These are phyloP conservation scores for Nymphalis polychloros DNA, from an alignment of 2,888 invertebrate species.

Conservation along the genomic window DNA sequence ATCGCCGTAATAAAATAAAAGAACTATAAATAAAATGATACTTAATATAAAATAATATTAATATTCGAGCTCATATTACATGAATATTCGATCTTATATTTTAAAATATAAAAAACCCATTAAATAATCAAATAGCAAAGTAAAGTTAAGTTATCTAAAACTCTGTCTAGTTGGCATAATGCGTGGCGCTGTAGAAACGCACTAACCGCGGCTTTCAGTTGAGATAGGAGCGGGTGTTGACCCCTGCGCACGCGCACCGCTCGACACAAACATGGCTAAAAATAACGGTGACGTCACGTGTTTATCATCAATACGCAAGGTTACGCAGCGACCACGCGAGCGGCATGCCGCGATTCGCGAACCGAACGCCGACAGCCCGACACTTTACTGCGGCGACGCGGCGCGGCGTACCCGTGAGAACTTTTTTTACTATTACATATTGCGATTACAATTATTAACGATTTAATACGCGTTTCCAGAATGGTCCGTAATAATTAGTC, in stretches of 20 bases:
- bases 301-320: constrained; percentile 79
- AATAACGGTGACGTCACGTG: constrained; percentile 77
- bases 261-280: constrained; percentile 67
- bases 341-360: constrained; percentile 26
- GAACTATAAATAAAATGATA: no score
- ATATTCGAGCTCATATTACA: no score
- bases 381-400: not conserved
- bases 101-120: not conserved
- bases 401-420: constrained; percentile 7
- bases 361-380: not conserved
- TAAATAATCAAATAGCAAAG: not conserved
- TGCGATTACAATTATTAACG: not conserved
- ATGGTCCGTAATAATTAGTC: not conserved
- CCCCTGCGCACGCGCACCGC: constrained; percentile 67
- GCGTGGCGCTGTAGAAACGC: constrained; percentile 8
- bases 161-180: constrained; percentile 14
- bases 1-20: no score
- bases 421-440: not conserved
- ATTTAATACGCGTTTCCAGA: not conserved
- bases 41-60: no score
- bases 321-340: constrained; percentile 54
- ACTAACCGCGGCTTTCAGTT: constrained; percentile 28
- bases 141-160: constrained; percentile 2
- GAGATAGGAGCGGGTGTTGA: constrained; percentile 59
- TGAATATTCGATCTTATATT: no score